phyloP scores from a whole-genome alignment of 2,888 invertebrate species.

The Cryptocheilus praepositus region DNA sequence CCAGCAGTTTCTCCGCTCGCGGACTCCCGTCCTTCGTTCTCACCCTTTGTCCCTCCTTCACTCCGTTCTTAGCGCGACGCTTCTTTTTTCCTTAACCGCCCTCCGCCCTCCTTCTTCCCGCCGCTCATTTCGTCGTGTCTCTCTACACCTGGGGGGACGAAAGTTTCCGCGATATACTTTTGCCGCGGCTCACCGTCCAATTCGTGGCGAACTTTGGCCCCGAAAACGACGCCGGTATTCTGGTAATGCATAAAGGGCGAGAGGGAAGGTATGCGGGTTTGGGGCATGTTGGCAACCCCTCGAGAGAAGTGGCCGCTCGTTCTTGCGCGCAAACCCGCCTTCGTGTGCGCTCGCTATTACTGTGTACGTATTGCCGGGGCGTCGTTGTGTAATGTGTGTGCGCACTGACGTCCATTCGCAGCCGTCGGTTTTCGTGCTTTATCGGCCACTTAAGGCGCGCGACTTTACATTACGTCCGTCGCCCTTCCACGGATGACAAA shows the following conservation, averaged over 20 bases:
- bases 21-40: not conserved
- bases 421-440: conserved; percentile 48
- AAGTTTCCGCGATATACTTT: conserved; percentile 22
- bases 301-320: conserved; percentile 14
- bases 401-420: conserved; percentile 29
- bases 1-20: conserved; percentile 24
- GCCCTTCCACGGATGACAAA: conserved; percentile 12
- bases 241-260: conserved; percentile 36
- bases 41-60: not conserved
- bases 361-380: too few relatives aligned
- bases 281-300: conserved; percentile 14
- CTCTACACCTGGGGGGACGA: not conserved
- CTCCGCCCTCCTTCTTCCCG: not conserved
- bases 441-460: conserved; percentile 51
- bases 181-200: not conserved
- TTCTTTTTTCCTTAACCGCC: conserved; percentile 4
- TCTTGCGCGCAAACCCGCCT: not conserved
- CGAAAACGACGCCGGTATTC: conserved; percentile 38
- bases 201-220: conserved; percentile 12
- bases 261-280: too few relatives aligned
- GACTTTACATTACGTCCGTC: conserved; percentile 38
- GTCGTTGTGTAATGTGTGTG: not conserved
- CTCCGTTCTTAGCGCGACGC: not conserved
- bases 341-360: too few relatives aligned
- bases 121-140: too few relatives aligned